phyloP scores from a whole-genome alignment of 2,113 vertebrate species.

The Engraulis encrasicolus region DNA sequence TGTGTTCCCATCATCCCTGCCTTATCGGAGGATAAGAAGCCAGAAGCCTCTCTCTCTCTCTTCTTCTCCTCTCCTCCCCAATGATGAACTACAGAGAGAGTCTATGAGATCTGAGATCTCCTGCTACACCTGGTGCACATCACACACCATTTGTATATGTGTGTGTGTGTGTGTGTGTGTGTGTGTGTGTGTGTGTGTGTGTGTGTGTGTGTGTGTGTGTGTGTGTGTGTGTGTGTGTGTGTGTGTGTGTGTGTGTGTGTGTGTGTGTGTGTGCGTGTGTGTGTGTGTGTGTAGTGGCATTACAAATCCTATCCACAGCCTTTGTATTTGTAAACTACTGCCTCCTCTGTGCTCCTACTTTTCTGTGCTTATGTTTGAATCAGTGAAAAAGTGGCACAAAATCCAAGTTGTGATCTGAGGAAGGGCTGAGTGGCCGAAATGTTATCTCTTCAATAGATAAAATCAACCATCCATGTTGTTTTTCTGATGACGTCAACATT shows the following conservation, averaged over 20 bases:
- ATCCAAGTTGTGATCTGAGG: too few relatives aligned
- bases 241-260: not conserved
- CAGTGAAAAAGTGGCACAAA: too few relatives aligned
- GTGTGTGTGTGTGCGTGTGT: not conserved
- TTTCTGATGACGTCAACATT: too few relatives aligned
- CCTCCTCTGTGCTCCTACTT: too few relatives aligned
- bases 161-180: not conserved
- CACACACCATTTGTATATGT: not conserved
- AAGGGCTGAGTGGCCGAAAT: too few relatives aligned
- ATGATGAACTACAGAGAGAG: not conserved
- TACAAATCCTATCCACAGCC: too few relatives aligned
- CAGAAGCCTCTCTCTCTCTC: not conserved
- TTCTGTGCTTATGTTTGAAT: too few relatives aligned
- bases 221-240: not conserved
- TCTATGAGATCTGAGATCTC: conserved; percentile 19
- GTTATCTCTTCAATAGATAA: too few relatives aligned
- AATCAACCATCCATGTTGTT: too few relatives aligned
- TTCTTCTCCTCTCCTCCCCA: too few relatives aligned
- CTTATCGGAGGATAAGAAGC: conserved; percentile 2
- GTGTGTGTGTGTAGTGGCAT: not conserved
- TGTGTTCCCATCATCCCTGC: conserved; percentile 8
- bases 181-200: not conserved
- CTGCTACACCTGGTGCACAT: too few relatives aligned
- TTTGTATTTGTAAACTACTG: too few relatives aligned
- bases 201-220: not conserved